Evolutionary conservation across 1,140 invertebrate genomes (phyloP).

Genomic region (Heliconius eleuchia): DNA sequence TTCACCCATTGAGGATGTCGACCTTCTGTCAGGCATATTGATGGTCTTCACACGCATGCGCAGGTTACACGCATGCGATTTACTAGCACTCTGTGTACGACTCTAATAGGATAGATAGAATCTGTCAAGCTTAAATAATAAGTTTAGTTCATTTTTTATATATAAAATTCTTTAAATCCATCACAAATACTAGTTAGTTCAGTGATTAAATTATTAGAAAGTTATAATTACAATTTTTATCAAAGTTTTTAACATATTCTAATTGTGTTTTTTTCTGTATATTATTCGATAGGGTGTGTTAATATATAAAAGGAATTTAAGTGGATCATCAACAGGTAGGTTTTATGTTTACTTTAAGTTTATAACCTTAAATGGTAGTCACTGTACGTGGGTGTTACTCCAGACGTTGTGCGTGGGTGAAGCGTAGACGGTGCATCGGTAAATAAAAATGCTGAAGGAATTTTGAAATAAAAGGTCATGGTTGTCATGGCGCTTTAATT

Average conservation of each 20-base stretch:
- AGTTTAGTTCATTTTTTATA: constrained; percentile 39
- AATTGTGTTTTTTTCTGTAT: constrained; percentile 20
- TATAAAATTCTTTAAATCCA: constrained; percentile 12
- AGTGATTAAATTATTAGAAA: constrained; percentile 7
- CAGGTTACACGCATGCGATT: constrained; percentile 57
- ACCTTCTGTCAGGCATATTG: constrained; percentile 67
- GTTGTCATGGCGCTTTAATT: not conserved
- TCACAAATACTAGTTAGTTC: not conserved
- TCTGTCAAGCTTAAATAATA: constrained; percentile 63
- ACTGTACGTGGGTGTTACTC: constrained; percentile 64
- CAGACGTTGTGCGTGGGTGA: constrained; percentile 65
- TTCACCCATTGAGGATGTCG: constrained; percentile 60
- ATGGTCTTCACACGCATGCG: constrained; percentile 63
- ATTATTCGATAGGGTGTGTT: constrained; percentile 27
- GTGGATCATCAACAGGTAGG: constrained; percentile 65
- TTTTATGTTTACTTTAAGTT: constrained; percentile 51
- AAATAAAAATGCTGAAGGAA: constrained; percentile 41
- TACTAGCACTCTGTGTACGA: constrained; percentile 27
- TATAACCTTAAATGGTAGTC: constrained; percentile 43
- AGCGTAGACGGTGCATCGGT: constrained; percentile 54
- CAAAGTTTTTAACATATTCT: not conserved
- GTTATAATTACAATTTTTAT: not conserved
- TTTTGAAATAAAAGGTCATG: not conserved
- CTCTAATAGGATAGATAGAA: constrained; percentile 59
- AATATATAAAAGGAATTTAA: constrained; percentile 37